Percentiles rank a stretch among this genome's conserved stretches.
phyloP scores from a whole-genome alignment of 2,113 vertebrate genomes.

The Zapornia atra region DNA sequence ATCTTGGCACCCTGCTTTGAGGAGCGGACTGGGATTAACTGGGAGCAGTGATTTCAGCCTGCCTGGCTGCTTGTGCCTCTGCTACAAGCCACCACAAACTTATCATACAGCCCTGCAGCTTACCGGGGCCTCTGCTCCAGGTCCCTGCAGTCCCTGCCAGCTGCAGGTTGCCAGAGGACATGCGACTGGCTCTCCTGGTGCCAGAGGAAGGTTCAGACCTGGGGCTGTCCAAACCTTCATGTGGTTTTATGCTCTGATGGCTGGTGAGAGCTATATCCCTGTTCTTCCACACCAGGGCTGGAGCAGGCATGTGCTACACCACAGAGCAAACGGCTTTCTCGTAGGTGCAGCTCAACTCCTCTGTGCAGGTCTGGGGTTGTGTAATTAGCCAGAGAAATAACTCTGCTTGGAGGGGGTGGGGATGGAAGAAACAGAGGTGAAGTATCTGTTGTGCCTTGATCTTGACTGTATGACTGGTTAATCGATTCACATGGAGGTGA shows the following conservation, averaged over 20 bases:
- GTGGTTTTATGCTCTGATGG: background rate
- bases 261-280: background rate
- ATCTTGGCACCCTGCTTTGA: background rate
- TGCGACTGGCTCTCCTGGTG: background rate
- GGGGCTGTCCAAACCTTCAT: background rate
- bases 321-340: background rate
- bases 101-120: rapidly evolving
- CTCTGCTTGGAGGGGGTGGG: background rate
- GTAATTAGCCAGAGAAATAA: background rate
- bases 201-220: no score
- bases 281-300: background rate
- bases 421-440: background rate
- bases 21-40: background rate
- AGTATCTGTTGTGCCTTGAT: background rate
- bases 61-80: background rate
- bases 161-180: rapidly evolving
- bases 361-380: background rate
- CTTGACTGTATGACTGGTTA: no score
- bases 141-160: background rate
- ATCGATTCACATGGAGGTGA: rapidly evolving
- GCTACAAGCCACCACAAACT: background rate
- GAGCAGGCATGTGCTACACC: background rate
- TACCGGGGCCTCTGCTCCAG: rapidly evolving
- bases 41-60: background rate
- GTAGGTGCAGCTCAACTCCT: rapidly evolving